Conservation (phyloP, 2,113 vertebrate species). For the Chloropsis cyanopogon region DNA sequence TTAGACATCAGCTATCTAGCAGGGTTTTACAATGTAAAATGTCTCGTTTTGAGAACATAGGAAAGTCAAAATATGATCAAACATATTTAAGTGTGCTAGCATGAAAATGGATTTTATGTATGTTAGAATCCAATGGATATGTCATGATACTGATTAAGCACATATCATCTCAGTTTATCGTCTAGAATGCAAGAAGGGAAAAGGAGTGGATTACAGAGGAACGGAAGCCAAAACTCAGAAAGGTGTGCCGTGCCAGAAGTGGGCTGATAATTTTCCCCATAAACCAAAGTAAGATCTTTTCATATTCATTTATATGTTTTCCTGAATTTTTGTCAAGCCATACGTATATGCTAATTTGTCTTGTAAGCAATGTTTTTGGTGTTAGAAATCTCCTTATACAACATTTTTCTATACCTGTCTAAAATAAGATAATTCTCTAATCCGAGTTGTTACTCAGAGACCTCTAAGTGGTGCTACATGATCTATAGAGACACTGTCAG, state of each 20-base stretch:
- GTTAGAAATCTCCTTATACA: neutral
- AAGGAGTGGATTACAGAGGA: constrained; percentile 83
- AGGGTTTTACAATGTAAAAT: neutral
- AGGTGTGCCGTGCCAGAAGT: constrained; percentile 80
- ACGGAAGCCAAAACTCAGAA: constrained; percentile 76
- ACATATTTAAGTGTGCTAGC: neutral
- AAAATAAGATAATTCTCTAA: neutral
- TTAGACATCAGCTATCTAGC: neutral
- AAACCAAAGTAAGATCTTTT: constrained; percentile 77
- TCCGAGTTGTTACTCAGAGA: neutral
- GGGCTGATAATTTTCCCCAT: constrained; percentile 76
- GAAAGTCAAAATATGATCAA: neutral
- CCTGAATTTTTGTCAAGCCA: neutral
- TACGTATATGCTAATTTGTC: neutral
- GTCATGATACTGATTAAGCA: neutral
- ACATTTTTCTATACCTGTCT: neutral
- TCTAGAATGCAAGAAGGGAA: constrained; percentile 78
- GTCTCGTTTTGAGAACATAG: neutral
- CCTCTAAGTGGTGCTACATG: neutral
- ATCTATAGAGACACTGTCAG: neutral
- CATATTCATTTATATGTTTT: neutral
- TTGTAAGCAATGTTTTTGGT: neutral
- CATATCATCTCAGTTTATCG: constrained; percentile 74
- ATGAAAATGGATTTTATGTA: neutral
- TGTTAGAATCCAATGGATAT: neutral